Evolutionary conservation across 2,888 invertebrate genomes (phyloP).

Genomic region (Ptychoptera contaminata): DNA sequence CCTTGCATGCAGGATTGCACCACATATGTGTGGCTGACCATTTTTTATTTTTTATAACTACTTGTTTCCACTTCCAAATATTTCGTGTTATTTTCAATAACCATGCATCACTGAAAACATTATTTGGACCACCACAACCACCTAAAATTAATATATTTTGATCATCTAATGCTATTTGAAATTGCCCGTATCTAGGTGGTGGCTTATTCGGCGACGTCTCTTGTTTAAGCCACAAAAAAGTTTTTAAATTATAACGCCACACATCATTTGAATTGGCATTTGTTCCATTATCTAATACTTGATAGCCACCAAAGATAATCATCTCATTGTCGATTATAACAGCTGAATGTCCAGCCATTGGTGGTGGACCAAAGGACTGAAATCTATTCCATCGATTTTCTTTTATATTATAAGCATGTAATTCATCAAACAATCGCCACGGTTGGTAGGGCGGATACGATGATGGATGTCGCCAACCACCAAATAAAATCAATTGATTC

Average conservation of each 20-base stretch:
- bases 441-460: conserved; percentile 70
- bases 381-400: conserved; percentile 65
- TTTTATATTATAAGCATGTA: conserved; percentile 71
- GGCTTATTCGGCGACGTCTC: conserved; percentile 53
- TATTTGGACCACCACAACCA: conserved; percentile 76
- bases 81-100: conserved; percentile 60
- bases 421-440: conserved; percentile 79
- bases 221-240: conserved; percentile 63
- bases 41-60: conserved; percentile 59
- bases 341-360: conserved; percentile 87
- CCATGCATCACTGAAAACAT: conserved; percentile 85
- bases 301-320: conserved; percentile 67
- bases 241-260: conserved; percentile 72
- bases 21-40: conserved; percentile 77
- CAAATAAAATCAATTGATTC: conserved; percentile 72
- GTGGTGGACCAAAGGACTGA: conserved; percentile 35
- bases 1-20: conserved; percentile 79
- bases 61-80: conserved; percentile 57
- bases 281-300: conserved; percentile 32
- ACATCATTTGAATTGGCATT: conserved; percentile 59
- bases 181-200: conserved; percentile 80
- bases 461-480: conserved; percentile 91
- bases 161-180: conserved; percentile 68
- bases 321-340: conserved; percentile 66
- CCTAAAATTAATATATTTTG: conserved; percentile 66